Percentiles rank a stretch among this genome's conserved stretches.
Conservation (phyloP, 1,140 invertebrate genomes). For the Aricia agestis region DNA sequence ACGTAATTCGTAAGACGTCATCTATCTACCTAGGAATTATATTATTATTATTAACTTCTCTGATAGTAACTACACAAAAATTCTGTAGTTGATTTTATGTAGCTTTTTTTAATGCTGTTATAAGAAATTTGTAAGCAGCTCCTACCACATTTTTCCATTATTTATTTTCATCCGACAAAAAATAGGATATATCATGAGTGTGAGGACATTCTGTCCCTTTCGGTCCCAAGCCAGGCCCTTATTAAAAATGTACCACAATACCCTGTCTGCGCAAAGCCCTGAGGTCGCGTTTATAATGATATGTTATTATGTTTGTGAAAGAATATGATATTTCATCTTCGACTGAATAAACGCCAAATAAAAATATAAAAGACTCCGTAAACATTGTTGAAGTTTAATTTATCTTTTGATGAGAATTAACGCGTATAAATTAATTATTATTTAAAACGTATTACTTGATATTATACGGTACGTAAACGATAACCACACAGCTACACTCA, state of each 20-base stretch:
- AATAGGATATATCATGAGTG: not conserved
- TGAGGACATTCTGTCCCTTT: not conserved
- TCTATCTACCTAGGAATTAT: too few relatives aligned
- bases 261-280: not conserved
- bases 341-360: not conserved
- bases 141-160: not conserved
- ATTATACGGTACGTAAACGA: too few relatives aligned
- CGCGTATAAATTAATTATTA: too few relatives aligned
- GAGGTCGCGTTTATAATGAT: constrained; percentile 8
- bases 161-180: not conserved
- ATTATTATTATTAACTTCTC: too few relatives aligned
- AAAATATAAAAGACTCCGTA: not conserved
- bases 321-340: not conserved
- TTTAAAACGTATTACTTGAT: too few relatives aligned
- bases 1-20: too few relatives aligned
- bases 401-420: not conserved
- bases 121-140: too few relatives aligned
- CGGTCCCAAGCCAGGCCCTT: not conserved
- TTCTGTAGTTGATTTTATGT: too few relatives aligned
- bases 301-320: constrained; percentile 9
- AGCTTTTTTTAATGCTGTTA: too few relatives aligned
- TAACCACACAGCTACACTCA: too few relatives aligned
- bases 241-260: constrained; percentile 12
- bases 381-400: not conserved
- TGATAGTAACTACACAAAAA: too few relatives aligned